These are phyloP conservation scores for Pogonognathellus flavescens DNA, from an alignment of 1,140 invertebrate genomes.

Conservation along the genomic window DNA sequence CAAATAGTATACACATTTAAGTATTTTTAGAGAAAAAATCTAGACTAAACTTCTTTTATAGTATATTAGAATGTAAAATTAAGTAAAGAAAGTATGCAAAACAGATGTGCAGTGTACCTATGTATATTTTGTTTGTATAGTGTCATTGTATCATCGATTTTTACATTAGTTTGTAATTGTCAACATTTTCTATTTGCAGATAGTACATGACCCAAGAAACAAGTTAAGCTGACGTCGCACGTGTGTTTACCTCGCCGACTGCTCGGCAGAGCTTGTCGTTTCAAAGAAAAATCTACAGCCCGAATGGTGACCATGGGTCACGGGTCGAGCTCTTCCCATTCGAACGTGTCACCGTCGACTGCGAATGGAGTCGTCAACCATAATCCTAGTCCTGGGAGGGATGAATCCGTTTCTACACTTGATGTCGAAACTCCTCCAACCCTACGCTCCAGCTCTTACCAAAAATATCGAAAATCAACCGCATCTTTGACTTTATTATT, in stretches of 20 bases:
- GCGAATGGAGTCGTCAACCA: constrained; percentile 44
- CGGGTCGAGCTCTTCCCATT: constrained; percentile 57
- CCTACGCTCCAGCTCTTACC: constrained; percentile 40
- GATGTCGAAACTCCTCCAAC: constrained; percentile 34
- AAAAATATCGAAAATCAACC: constrained; percentile 57
- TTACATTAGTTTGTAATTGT: too few relatives aligned
- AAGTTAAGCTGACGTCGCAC: constrained; percentile 57
- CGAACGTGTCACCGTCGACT: not conserved
- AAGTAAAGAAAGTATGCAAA: too few relatives aligned
- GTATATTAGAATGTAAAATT: too few relatives aligned
- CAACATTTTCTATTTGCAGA: not conserved
- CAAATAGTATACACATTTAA: too few relatives aligned
- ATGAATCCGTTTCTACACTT: not conserved
- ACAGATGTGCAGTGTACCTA: too few relatives aligned
- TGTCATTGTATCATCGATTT: too few relatives aligned
- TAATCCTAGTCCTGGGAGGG: constrained; percentile 13
- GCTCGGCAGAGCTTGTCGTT: constrained; percentile 49
- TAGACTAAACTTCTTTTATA: too few relatives aligned
- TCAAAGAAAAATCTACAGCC: constrained; percentile 38
- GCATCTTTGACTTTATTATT: constrained; percentile 59
- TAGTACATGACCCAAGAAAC: not conserved
- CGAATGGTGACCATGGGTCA: constrained; percentile 61
- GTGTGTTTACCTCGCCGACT: constrained; percentile 57
- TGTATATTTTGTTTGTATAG: not conserved
- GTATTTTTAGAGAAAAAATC: too few relatives aligned